Percentiles rank a stretch among this genome's conserved stretches.
phyloP scores from a whole-genome alignment of 2,888 invertebrate species.

The Aethes cnicana region DNA sequence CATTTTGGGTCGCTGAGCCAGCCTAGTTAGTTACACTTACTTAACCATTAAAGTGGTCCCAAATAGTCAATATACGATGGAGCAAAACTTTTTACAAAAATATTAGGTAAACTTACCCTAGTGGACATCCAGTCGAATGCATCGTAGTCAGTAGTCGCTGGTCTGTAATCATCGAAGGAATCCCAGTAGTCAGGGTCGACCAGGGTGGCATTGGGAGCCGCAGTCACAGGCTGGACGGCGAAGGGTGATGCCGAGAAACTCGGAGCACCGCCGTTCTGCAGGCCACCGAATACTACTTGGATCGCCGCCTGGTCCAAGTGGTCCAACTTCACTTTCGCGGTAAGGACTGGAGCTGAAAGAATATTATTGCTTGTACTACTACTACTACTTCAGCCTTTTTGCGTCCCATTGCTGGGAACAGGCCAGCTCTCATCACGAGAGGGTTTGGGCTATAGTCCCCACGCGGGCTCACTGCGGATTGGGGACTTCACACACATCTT shows the following conservation, averaged over 20 bases:
- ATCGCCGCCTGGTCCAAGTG: background rate
- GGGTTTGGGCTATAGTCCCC: no score
- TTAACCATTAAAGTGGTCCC: no score
- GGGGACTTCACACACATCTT: no score
- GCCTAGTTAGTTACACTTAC: no score
- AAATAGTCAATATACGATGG: no score
- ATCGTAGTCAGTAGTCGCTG: slow-evolving; percentile 70
- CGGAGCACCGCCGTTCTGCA: slow-evolving; percentile 16
- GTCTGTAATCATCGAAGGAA: slow-evolving; percentile 46
- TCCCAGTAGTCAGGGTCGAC: slow-evolving; percentile 57
- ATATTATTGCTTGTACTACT: background rate
- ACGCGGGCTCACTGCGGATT: no score
- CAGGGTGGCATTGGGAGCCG: slow-evolving; percentile 45
- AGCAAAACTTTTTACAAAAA: no score
- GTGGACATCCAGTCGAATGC: slow-evolving; percentile 86
- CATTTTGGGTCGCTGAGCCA: no score
- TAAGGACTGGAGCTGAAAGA: slow-evolving; percentile 25
- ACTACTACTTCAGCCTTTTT: no score
- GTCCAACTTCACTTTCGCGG: background rate
- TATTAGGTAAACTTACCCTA: slow-evolving; percentile 71
- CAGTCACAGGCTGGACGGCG: slow-evolving; percentile 14
- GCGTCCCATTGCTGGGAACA: no score
- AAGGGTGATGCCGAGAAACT: slow-evolving; percentile 22
- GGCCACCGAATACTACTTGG: slow-evolving; percentile 47
- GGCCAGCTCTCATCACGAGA: no score